A percentile compares a stretch with the other conserved stretches of the same genome.
phyloP scores from a whole-genome alignment of 2,888 invertebrate genomes.

The Hypolimnas misippus region DNA sequence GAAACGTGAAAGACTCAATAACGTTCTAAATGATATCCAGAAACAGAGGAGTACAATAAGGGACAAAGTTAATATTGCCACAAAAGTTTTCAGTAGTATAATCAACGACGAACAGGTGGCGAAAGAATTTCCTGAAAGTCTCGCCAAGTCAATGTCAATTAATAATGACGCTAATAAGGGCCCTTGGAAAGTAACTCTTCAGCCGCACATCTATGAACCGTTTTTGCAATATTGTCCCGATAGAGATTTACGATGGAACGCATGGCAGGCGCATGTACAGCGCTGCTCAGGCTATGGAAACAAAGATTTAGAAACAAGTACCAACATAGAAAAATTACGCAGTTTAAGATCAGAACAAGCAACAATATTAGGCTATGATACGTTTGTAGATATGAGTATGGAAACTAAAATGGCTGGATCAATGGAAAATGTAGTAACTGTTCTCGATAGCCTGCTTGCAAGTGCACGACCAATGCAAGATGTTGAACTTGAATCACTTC shows the following conservation, averaged over 20 bases:
- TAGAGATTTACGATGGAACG: slow-evolving; percentile 89
- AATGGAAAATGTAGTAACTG: slow-evolving; percentile 88
- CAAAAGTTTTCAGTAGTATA: slow-evolving; percentile 86
- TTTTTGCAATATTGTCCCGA: slow-evolving; percentile 95
- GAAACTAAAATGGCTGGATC: slow-evolving; percentile 96
- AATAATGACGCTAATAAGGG: slow-evolving; percentile 87
- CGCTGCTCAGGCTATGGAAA: slow-evolving; percentile 88
- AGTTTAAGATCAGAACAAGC: slow-evolving; percentile 88
- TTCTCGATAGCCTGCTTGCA: slow-evolving; percentile 87
- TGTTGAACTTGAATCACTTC: slow-evolving; percentile 88
- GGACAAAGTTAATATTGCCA: slow-evolving; percentile 86
- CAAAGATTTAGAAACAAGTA: slow-evolving; percentile 87
- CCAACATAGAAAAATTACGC: slow-evolving; percentile 91
- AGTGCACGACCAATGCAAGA: slow-evolving; percentile 90
- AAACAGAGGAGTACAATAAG: slow-evolving; percentile 86
- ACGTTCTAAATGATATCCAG: slow-evolving; percentile 79
- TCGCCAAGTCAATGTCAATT: slow-evolving; percentile 86
- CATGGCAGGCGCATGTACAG: slow-evolving; percentile 91
- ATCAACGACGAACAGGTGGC: slow-evolving; percentile 87
- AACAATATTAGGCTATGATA: slow-evolving; percentile 89
- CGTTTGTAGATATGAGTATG: slow-evolving; percentile 94
- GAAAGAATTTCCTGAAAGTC: slow-evolving; percentile 88
- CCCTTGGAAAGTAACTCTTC: slow-evolving; percentile 93
- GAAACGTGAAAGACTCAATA: slow-evolving; percentile 71
- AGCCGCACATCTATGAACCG: slow-evolving; percentile 87